Conservation (phyloP, 2,113 vertebrate species). For the Sinocyclocheilus grahami region DNA sequence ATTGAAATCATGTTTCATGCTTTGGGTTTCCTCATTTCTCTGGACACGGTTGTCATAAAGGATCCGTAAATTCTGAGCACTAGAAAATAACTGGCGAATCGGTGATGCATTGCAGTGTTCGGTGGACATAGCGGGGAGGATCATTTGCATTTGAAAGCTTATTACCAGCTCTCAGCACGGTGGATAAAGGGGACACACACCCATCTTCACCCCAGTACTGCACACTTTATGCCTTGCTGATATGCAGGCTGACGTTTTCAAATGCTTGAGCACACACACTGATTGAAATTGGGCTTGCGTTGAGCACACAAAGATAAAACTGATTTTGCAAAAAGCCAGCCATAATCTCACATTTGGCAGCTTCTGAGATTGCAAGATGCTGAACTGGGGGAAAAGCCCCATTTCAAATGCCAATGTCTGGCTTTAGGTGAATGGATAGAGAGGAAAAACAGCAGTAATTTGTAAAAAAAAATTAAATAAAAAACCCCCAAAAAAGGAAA, state of each 20-base stretch:
- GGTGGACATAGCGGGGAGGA: background rate
- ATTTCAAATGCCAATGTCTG: conserved; percentile 47
- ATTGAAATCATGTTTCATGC: conserved; percentile 42
- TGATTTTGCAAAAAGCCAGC: conserved; percentile 57
- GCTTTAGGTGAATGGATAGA: conserved; percentile 20
- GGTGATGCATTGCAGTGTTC: conserved; percentile 33
- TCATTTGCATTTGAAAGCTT: conserved; percentile 40
- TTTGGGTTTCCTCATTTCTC: conserved; percentile 36
- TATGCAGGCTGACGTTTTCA: conserved; percentile 46
- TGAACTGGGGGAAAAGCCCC: conserved; percentile 38
- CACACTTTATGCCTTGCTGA: background rate
- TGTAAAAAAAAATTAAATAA: too few relatives aligned
- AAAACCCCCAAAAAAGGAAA: too few relatives aligned
- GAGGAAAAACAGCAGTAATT: background rate
- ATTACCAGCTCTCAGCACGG: conserved; percentile 32
- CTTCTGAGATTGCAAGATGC: conserved; percentile 36
- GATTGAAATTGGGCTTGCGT: conserved; percentile 59
- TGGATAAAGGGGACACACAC: conserved; percentile 45
- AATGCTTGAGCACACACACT: conserved; percentile 53
- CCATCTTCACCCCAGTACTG: conserved; percentile 40
- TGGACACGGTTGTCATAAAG: conserved; percentile 30
- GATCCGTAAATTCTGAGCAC: conserved; percentile 23
- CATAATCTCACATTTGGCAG: conserved; percentile 56
- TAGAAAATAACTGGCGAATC: conserved; percentile 29
- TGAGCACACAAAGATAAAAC: conserved; percentile 60